Conservation (phyloP, 2,888 invertebrate species). For the Thalpophila matura region DNA sequence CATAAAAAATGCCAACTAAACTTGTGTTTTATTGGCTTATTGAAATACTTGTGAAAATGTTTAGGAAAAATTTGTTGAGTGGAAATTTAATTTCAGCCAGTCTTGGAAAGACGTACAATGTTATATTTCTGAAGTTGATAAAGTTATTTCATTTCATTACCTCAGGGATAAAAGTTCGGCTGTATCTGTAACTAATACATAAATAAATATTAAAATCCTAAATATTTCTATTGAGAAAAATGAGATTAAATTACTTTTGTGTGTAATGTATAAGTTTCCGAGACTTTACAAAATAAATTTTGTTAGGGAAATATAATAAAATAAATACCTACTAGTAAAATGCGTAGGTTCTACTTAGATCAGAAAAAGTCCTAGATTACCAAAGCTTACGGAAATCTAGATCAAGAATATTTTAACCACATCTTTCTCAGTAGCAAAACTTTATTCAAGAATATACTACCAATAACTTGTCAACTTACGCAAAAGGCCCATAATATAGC, state of each 20-base stretch:
- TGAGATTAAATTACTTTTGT: slow-evolving; percentile 20
- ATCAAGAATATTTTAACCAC: background rate
- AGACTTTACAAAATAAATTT: background rate
- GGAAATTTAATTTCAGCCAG: slow-evolving; percentile 77
- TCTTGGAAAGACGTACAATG: slow-evolving; percentile 70
- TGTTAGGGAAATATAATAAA: no score
- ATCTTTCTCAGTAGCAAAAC: background rate
- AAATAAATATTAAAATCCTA: slow-evolving; percentile 61
- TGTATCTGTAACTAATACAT: slow-evolving; percentile 66
- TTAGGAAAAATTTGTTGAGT: slow-evolving; percentile 73
- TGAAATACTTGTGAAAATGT: slow-evolving; percentile 77
- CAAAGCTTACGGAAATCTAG: no score
- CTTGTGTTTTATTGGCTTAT: slow-evolving; percentile 67
- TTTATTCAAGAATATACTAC: slow-evolving; percentile 10
- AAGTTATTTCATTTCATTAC: slow-evolving; percentile 82
- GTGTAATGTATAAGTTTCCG: background rate
- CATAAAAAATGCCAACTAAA: slow-evolving; percentile 24
- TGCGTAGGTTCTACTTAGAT: no score
- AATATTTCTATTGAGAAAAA: slow-evolving; percentile 35
- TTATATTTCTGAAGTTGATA: slow-evolving; percentile 76
- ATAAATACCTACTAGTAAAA: no score
- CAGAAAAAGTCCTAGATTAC: no score
- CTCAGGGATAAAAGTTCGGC: slow-evolving; percentile 72
- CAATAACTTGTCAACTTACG: slow-evolving; percentile 45
- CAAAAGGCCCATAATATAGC: slow-evolving; percentile 43